Conservation (phyloP, 2,113 vertebrate species). For the Myiopsitta monachus region DNA sequence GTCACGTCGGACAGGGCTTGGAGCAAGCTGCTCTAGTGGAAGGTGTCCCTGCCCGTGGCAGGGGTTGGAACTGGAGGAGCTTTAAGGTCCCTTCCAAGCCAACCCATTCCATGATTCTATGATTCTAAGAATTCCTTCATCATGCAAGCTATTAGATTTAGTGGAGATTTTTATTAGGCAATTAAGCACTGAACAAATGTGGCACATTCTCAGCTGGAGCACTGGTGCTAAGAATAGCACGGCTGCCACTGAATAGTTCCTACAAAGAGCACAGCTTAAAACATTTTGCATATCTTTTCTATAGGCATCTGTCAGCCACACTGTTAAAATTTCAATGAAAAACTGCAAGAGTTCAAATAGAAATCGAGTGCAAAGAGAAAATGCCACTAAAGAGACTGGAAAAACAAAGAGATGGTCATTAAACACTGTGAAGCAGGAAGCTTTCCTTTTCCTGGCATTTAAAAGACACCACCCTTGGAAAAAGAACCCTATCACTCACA, state of each 20-base stretch:
- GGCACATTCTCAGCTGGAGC: slow-evolving; percentile 49
- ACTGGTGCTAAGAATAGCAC: slow-evolving; percentile 64
- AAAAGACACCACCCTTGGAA: slow-evolving; percentile 60
- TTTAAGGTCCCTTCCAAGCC: neutral
- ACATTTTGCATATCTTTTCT: neutral
- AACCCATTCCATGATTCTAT: neutral
- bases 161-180: slow-evolving; percentile 62
- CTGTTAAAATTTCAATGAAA: neutral
- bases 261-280: slow-evolving; percentile 13
- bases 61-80: neutral
- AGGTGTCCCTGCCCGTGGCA: neutral
- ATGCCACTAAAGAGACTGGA: neutral
- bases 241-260: neutral
- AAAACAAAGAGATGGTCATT: slow-evolving; percentile 29
- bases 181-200: slow-evolving; percentile 73
- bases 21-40: neutral
- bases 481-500: neutral
- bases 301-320: slow-evolving; percentile 9
- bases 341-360: neutral
- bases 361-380: neutral
- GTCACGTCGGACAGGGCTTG: neutral
- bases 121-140: slow-evolving; percentile 9
- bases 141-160: slow-evolving; percentile 36
- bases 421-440: slow-evolving; percentile 70
- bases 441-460: slow-evolving; percentile 76